Evolutionary conservation across 2,888 invertebrate species (phyloP), one percentile per base, ranked within the genome.

Genomic region (Germaria angustata): DNA sequence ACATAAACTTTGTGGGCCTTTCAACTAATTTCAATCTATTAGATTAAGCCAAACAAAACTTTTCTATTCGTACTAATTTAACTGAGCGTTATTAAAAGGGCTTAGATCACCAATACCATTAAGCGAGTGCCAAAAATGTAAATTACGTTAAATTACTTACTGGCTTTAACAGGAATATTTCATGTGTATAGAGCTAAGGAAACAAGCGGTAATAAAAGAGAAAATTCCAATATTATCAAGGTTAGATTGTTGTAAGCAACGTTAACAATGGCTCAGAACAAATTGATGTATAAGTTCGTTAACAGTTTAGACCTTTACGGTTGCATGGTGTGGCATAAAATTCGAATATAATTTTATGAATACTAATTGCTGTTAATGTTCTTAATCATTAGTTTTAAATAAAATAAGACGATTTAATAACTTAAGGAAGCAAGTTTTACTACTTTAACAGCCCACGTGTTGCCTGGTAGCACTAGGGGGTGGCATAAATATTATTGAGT

Each of bases 401-500:
- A 28, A 28, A 28, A 28, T 6, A 28, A 3, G 28, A 28, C 4
- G 4, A 6, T 6, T 24, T 11, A 3, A 8, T 8, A 49, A 24
- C 13, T 49, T 24, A 49, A n/a, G n/a, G n/a, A n/a, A n/a, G n/a
- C n/a, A n/a, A n/a, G n/a, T 49, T 22, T 24, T 13, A 49, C 24
- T 24, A 11, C 13, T 13, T 24, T 7, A 13, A 11, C 11, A 6
- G 20, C 13, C 2, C 13, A 17, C 24, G 46, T 49, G 11, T 24
- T n/a, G 11, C 4, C 9, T 6, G 36, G 11, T 28, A 28, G 8
- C 15, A 20, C 20, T 4, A n/a, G 22, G 17, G 13, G n/a, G 55
- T 78, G 63, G 57, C 44, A 49, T 81, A 65, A 34, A 71, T 59
- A 55, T 17, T 20, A 39, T 44, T 55, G 20, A 59, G 49, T 68